These are phyloP conservation scores for Leptopilina drosophilae DNA, from an alignment of 2,888 invertebrate genomes.

Conservation along the genomic window DNA sequence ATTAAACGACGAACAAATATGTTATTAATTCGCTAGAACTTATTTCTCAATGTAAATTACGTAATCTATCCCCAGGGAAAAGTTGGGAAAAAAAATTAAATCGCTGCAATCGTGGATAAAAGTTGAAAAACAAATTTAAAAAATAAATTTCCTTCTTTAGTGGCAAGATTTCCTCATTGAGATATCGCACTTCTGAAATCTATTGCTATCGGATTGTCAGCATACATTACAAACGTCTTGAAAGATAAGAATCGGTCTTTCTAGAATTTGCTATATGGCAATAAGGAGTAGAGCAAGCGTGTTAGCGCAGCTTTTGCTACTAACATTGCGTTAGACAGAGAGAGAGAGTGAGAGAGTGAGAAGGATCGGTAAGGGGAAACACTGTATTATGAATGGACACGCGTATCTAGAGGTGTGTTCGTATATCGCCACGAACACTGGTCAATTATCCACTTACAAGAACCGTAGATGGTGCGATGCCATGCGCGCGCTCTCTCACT, in stretches of 20 bases:
- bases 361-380: neutral
- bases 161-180: slow-evolving; percentile 62
- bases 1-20: no score
- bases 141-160: neutral
- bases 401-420: slow-evolving; percentile 6
- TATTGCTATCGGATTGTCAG: slow-evolving; percentile 59
- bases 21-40: no score
- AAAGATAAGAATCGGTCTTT: slow-evolving; percentile 64
- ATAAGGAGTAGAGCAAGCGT: slow-evolving; percentile 42
- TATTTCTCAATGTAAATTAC: no score
- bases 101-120: neutral
- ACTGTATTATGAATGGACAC: slow-evolving; percentile 51
- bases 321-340: slow-evolving; percentile 36
- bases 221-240: slow-evolving; percentile 44
- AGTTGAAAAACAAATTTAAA: slow-evolving; percentile 21
- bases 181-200: slow-evolving; percentile 61
- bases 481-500: neutral
- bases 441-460: slow-evolving; percentile 54
- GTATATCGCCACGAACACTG: slow-evolving; percentile 41
- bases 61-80: no score
- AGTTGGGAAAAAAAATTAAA: no score
- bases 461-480: slow-evolving; percentile 42
- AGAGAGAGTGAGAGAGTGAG: neutral
- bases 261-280: slow-evolving; percentile 53
- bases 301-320: slow-evolving; percentile 43